Conservation (phyloP, 2,113 vertebrate genomes). For the Crotalus horridus region DNA sequence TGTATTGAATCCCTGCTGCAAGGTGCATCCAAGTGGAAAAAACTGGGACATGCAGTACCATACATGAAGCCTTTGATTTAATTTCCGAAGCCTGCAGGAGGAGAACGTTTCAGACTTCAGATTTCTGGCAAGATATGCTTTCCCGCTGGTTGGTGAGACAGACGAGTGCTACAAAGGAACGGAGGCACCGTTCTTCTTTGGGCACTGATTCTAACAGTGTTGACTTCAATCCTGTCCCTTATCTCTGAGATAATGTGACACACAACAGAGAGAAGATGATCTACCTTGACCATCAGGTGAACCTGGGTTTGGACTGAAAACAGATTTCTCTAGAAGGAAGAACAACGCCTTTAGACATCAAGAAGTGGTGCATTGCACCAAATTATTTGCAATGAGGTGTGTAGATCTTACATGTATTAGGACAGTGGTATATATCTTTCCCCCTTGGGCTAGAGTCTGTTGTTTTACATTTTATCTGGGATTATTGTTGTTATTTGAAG, state of each 20-base stretch:
- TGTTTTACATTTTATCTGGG: neutral
- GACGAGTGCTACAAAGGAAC: neutral
- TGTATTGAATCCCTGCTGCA: neutral
- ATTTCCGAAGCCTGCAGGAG: neutral
- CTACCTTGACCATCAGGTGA: neutral
- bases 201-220: neutral
- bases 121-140: neutral
- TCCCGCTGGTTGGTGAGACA: neutral
- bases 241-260: neutral
- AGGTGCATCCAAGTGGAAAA: neutral
- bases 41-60: neutral
- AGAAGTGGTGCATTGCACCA: neutral
- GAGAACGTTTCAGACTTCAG: neutral
- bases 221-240: neutral
- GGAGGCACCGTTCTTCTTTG: neutral
- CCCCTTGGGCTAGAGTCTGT: neutral
- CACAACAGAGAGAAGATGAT: neutral
- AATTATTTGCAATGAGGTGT: neutral
- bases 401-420: neutral
- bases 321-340: neutral
- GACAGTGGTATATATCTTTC: neutral
- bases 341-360: neutral
- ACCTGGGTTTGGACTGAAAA: neutral
- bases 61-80: neutral
- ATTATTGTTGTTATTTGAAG: neutral